Conservation (phyloP, 1,140 invertebrate genomes). For the Papilio polyxenes region DNA sequence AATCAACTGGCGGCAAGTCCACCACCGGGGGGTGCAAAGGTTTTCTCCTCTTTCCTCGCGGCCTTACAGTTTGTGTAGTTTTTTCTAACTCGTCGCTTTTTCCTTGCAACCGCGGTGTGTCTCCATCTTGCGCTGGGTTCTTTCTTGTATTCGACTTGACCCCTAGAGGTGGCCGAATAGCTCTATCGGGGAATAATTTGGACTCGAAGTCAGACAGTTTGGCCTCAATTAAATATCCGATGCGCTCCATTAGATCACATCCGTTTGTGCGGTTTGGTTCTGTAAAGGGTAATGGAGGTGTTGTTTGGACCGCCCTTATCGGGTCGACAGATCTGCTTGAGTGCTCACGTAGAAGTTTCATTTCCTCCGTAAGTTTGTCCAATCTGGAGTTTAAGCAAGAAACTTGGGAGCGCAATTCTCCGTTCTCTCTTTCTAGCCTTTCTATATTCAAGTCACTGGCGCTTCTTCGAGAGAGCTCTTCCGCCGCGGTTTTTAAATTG, state of each 20-base stretch:
- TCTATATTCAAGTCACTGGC: background rate
- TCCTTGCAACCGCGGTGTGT: too few species aligned
- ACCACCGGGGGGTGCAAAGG: background rate
- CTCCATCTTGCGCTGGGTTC: too few species aligned
- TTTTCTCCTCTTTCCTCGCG: background rate
- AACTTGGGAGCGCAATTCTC: background rate
- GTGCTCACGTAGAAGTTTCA: background rate
- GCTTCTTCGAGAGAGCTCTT: background rate
- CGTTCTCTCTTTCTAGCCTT: constrained; percentile 13
- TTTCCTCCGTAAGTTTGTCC: background rate
- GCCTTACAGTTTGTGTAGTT: background rate
- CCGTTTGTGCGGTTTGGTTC: background rate
- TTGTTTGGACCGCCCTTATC: background rate
- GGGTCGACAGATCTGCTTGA: background rate
- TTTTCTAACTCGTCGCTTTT: too few species aligned
- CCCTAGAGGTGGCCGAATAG: too few species aligned
- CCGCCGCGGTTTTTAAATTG: background rate
- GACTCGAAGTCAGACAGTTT: background rate
- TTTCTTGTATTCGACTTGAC: too few species aligned
- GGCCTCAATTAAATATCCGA: background rate
- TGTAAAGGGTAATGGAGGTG: background rate
- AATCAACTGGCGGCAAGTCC: background rate
- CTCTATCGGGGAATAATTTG: background rate
- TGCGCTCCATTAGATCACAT: background rate
- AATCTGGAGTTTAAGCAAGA: background rate